phyloP scores from a whole-genome alignment of 1,140 invertebrate species.

The Phthorimaea operculella region DNA sequence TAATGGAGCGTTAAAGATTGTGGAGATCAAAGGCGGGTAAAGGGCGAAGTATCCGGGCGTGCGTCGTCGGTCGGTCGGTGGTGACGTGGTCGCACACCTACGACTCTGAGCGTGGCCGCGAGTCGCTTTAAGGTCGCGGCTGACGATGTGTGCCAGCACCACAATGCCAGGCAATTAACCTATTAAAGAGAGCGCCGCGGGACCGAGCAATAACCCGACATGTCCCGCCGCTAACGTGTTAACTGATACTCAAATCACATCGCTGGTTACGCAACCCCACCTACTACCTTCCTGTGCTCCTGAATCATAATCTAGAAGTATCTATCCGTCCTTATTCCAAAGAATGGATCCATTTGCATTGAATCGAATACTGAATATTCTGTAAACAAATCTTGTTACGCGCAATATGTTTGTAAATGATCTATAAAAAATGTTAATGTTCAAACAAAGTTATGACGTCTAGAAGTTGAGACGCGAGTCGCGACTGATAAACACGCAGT shows the following conservation, averaged over 20 bases:
- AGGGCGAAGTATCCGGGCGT: constrained; percentile 19
- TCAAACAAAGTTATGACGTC: constrained; percentile 20
- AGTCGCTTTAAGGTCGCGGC: constrained; percentile 55
- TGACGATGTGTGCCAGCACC: constrained; percentile 53
- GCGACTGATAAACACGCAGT: constrained; percentile 52
- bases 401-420: constrained; percentile 2
- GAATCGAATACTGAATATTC: no score
- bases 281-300: constrained; percentile 5
- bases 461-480: constrained; percentile 33
- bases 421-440: constrained; percentile 1
- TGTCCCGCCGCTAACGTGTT: constrained; percentile 30
- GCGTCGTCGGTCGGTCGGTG: constrained; percentile 32
- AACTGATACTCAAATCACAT: constrained; percentile 24
- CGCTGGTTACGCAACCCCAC: constrained; percentile 13
- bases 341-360: no score
- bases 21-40: not conserved
- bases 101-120: constrained; percentile 47
- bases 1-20: not conserved
- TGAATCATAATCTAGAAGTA: not conserved
- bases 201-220: constrained; percentile 43
- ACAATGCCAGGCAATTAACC: constrained; percentile 64
- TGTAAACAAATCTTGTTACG: not conserved
- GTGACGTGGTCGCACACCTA: constrained; percentile 28
- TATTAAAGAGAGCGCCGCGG: constrained; percentile 52
- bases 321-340: no score